These are phyloP conservation scores for Setipinna tenuifilis DNA, from an alignment of 2,797 vertebrate species.

Conservation along the genomic window DNA sequence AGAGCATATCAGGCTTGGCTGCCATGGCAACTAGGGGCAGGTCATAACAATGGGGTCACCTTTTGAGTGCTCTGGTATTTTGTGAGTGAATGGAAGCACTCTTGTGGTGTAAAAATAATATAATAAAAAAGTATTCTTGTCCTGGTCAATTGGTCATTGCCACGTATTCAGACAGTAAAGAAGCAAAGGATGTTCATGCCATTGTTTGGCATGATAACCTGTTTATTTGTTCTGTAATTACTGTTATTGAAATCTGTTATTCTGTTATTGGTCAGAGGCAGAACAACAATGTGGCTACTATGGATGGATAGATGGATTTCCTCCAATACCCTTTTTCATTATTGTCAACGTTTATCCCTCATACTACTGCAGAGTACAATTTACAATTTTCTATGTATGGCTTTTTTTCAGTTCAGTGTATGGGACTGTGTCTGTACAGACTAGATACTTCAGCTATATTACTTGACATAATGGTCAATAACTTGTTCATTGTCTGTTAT, in stretches of 20 bases:
- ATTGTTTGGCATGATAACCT: constrained; percentile 40
- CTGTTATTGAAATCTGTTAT: not conserved
- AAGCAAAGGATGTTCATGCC: not conserved
- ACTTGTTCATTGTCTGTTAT: not conserved
- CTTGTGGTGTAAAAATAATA: constrained; percentile 42
- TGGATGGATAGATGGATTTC: not conserved
- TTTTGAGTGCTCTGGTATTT: constrained; percentile 56
- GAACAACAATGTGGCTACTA: not conserved
- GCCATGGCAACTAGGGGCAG: constrained; percentile 63
- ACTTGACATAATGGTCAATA: not conserved
- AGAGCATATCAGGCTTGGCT: constrained; percentile 53
- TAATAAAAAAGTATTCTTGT: constrained; percentile 36
- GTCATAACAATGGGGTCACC: constrained; percentile 54
- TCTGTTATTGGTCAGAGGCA: too few relatives aligned
- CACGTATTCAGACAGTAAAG: not conserved
- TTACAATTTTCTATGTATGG: not conserved
- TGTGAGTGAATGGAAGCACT: constrained; percentile 49
- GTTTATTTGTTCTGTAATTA: constrained; percentile 14
- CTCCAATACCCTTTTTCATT: not conserved
- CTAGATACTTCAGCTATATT: not conserved
- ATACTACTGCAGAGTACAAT: not conserved
- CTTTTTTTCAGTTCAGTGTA: not conserved
- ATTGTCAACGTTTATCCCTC: not conserved
- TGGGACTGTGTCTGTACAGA: not conserved
- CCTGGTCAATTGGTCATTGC: constrained; percentile 46